Base-by-base conservation (phyloP, 2,888 invertebrate genomes). In the Lamproptera curius region DNA sequence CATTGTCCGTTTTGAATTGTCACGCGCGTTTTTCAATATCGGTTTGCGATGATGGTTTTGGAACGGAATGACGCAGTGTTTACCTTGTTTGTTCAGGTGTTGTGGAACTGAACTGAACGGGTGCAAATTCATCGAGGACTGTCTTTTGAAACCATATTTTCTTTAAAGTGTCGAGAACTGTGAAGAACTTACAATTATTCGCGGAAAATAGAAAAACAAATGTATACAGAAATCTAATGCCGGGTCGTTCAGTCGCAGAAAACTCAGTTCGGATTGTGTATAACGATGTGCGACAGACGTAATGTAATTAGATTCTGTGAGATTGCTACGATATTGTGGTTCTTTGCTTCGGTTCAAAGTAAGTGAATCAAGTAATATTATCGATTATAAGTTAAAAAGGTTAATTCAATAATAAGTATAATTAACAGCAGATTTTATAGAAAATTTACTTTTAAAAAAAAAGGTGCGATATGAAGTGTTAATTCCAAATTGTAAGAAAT, bases 231-330 rank as follows among this genome's bases (percentile, higher is more conserved):
- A 33, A 34, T 13, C 10, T 41, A 16, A 36, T 28, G 34, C 31
- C 40, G 9, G 23, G 15, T 16, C 13, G 37, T 15, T 14, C 6
- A 15, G 13, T n/a, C 11, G 20, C 16, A 23, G 5, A 11, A 39
- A 20, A 39, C 14, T 31, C 31, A 8, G 9, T 23, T 17, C 31
- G 28, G 17, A 37, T 2, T 37, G 36, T 37, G 17, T 36, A 16
- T 26, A 10, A 15, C 16, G 23, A 38, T 44, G 40, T 36, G 16
- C n/a, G 11, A 16, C 16, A 17, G 13, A 38, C 16, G 38, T 46
- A 51, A 56, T 57, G 62, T 55, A 63, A 75, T 72, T 73, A 68
- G 66, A 63, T 57, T 61, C 16, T 61, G 63, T 69, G 65, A 61
- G 57, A 55, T 68, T 47, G 50, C 58, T 44, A 55, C 65, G 55